A percentile compares a stretch with the other conserved stretches of the same genome.
Evolutionary conservation across 1,140 invertebrate species (phyloP).

Genomic region (Melipona quadrifasciata): DNA sequence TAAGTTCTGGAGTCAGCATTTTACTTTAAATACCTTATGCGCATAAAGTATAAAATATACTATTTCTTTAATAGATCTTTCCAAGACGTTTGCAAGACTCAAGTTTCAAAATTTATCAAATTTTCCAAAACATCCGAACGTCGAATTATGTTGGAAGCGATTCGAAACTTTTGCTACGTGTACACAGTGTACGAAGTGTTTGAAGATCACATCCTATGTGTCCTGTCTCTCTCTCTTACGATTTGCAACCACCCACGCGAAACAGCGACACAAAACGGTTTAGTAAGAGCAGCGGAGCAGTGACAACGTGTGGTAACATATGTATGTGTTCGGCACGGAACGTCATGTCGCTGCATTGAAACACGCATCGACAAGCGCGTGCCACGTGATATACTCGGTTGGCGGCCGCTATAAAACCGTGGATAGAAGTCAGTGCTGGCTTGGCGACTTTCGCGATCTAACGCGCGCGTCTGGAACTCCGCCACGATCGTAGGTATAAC

Average conservation of each 20-base stretch:
- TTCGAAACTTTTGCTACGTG: not conserved
- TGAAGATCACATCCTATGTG: not conserved
- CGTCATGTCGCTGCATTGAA: slow-evolving; percentile 15
- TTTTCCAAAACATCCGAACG: too few species aligned
- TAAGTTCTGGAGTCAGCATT: not conserved
- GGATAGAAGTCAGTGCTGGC: slow-evolving; percentile 32
- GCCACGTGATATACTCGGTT: slow-evolving; percentile 33
- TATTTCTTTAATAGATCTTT: too few species aligned
- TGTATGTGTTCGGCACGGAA: not conserved
- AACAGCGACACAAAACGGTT: not conserved
- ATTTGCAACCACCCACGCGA: not conserved
- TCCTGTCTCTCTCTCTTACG: not conserved
- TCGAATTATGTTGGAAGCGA: not conserved
- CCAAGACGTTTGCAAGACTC: not conserved
- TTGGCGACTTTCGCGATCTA: slow-evolving; percentile 49
- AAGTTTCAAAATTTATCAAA: not conserved
- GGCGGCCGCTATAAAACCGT: slow-evolving; percentile 11
- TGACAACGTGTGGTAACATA: not conserved
- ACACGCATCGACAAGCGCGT: not conserved
- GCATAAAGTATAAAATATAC: too few species aligned
- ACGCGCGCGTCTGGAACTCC: slow-evolving; percentile 44
- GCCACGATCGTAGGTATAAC: not conserved
- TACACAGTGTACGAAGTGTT: not conserved
- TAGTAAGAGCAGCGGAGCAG: not conserved
- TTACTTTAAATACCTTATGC: too few species aligned